Conservation (phyloP, 1,140 invertebrate species). For the Chironomus tepperi region DNA sequence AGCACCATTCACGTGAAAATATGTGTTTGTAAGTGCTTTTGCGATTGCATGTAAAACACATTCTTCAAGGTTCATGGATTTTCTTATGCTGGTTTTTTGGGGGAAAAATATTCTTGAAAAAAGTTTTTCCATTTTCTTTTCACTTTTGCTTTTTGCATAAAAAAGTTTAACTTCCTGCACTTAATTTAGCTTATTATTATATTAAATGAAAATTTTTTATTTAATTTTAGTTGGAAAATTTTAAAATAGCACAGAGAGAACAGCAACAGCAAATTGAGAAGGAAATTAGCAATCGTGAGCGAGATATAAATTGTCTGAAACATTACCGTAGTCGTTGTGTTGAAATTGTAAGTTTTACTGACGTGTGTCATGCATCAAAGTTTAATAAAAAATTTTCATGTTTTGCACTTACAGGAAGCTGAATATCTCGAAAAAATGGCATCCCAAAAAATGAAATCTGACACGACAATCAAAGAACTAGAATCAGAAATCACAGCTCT, state of each 20-base stretch:
- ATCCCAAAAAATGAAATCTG: neutral
- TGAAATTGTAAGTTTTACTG: slow-evolving; percentile 2
- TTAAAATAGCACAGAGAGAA: slow-evolving; percentile 14
- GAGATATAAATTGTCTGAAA: neutral
- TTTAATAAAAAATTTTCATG: neutral
- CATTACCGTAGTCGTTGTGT: neutral
- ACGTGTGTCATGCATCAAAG: neutral
- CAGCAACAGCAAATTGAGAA: slow-evolving; percentile 16
- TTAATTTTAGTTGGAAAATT: neutral
- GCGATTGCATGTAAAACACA: neutral
- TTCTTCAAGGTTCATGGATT: too few species aligned
- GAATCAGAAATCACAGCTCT: slow-evolving; percentile 16
- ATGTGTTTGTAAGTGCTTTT: neutral
- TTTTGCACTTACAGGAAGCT: neutral
- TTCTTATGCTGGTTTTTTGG: too few species aligned
- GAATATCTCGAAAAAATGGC: slow-evolving; percentile 17
- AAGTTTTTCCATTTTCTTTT: too few species aligned
- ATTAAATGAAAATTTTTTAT: neutral
- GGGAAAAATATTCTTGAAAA: too few species aligned
- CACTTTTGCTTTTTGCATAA: too few species aligned
- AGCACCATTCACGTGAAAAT: slow-evolving; percentile 1
- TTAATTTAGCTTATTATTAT: neutral
- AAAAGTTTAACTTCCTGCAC: neutral
- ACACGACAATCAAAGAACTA: slow-evolving; percentile 12
- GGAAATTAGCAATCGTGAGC: slow-evolving; percentile 17